Conservation (phyloP, 2,113 vertebrate genomes). For the Pithys albifrons region DNA sequence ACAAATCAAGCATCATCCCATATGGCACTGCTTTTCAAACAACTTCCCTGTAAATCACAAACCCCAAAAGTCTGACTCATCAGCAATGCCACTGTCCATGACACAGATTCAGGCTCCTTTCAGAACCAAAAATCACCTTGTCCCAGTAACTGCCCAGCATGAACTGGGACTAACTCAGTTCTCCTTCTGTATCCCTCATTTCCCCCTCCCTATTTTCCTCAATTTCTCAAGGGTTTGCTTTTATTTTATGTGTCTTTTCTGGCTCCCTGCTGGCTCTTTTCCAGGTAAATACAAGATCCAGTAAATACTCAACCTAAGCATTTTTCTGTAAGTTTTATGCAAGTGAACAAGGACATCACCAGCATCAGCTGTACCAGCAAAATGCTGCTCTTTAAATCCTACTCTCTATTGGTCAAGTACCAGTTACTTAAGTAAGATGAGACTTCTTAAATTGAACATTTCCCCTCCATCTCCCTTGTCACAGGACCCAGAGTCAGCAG, state of each 20-base stretch:
- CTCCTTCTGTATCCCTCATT: no score
- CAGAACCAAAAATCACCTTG: neutral
- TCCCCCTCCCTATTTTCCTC: neutral
- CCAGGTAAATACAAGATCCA: neutral
- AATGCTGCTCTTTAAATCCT: neutral
- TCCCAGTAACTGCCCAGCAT: no score
- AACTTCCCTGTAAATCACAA: neutral
- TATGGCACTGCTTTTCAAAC: neutral
- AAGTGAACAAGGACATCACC: neutral
- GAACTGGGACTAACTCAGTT: neutral
- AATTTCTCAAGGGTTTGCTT: neutral
- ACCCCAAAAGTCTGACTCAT: neutral
- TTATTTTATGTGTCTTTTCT: neutral
- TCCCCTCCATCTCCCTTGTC: neutral
- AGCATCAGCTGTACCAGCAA: neutral
- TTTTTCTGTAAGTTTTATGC: neutral
- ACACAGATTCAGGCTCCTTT: neutral
- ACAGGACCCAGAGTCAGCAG: neutral
- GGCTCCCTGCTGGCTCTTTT: neutral
- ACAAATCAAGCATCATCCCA: constrained; percentile 30
- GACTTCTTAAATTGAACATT: neutral
- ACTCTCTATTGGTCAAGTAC: neutral
- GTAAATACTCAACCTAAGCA: neutral
- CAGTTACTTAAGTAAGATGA: neutral
- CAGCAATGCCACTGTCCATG: neutral